phyloP scores from a whole-genome alignment of 2,797 vertebrate species.

The Acrocephalus scirpaceus region DNA sequence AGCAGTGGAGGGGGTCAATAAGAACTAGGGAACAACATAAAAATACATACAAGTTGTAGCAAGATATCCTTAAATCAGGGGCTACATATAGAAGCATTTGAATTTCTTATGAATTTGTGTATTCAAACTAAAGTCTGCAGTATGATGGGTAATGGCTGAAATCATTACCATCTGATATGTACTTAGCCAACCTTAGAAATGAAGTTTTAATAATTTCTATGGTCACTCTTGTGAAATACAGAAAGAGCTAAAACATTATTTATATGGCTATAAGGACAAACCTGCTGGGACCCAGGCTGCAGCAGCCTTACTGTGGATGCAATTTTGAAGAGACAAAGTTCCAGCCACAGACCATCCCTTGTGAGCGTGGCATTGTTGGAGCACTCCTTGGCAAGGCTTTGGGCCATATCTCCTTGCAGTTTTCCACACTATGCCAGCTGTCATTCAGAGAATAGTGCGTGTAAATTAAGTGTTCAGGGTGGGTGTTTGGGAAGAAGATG shows the following conservation, averaged over 20 bases:
- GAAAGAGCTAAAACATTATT: background rate
- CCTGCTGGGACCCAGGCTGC: background rate
- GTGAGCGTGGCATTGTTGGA: background rate
- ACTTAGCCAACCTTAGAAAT: background rate
- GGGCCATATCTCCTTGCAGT: background rate
- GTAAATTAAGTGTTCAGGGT: background rate
- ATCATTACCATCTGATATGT: background rate
- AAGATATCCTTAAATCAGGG: background rate
- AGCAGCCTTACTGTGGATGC: background rate
- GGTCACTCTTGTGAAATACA: background rate
- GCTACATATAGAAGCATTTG: background rate
- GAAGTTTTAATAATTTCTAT: background rate
- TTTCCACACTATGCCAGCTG: fast-evolving
- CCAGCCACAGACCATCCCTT: fast-evolving
- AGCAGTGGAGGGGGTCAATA: background rate
- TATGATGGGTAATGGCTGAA: background rate
- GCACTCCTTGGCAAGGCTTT: background rate
- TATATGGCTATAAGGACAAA: background rate
- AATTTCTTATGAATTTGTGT: background rate
- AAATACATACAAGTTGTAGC: background rate
- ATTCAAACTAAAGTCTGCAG: background rate
- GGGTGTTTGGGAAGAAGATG: background rate
- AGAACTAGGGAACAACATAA: background rate
- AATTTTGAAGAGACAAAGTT: background rate
- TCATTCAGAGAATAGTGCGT: fast-evolving